Base-by-base conservation (phyloP, 2,113 vertebrate genomes). In the Strigops habroptila region DNA sequence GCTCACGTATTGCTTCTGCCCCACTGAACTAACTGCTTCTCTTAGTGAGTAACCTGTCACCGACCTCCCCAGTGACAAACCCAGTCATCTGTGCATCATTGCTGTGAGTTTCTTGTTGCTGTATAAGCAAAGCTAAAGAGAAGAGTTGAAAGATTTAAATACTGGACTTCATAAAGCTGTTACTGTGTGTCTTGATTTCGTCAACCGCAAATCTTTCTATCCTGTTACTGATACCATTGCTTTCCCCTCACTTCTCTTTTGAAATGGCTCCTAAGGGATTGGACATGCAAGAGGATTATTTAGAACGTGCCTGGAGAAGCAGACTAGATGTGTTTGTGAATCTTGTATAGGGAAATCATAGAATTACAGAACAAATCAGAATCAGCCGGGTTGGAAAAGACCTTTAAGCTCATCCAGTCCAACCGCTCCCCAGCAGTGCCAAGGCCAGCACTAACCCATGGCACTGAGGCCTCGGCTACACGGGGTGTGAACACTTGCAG, bases 221-320 rank as follows among this genome's bases (percentile, higher is more conserved):
- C 5, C 37, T 8, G 0, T 41, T 49, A 16, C 37, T 57, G 53
- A 2, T 52, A 3, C 5, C 12, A 17, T 84, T 7, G 0, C 25
- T 65, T n/a, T 69, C 39, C 25, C 27, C 24, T 64, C 9, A 0
- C 8, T 68, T 53, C 13, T 17, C 15, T 39, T n/a, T 52, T 39
- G 62, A 35, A 5, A 28, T 27, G 4, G 31, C n/a, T 65, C 12
- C 2, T 5, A 3, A 11, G 6, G 31, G 22, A 7, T 31, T 48
- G 59, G 78, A 17, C 2, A 0, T 18, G 44, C 43, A 59, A 52
- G 24, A 43, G 25, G 25, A 23, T 52, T 46, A 46, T 44, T 70
- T 51, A n/a, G 82, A 75, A 25, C 9, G 3, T 4, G 27, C 13
- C 39, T 31, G 44, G 24, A 19, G 60, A 4, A 37, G 30, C 18